Percentiles rank a stretch among this genome's conserved stretches.
phyloP scores from a whole-genome alignment of 2,797 vertebrate species.

The Phaenicophaeus curvirostris region DNA sequence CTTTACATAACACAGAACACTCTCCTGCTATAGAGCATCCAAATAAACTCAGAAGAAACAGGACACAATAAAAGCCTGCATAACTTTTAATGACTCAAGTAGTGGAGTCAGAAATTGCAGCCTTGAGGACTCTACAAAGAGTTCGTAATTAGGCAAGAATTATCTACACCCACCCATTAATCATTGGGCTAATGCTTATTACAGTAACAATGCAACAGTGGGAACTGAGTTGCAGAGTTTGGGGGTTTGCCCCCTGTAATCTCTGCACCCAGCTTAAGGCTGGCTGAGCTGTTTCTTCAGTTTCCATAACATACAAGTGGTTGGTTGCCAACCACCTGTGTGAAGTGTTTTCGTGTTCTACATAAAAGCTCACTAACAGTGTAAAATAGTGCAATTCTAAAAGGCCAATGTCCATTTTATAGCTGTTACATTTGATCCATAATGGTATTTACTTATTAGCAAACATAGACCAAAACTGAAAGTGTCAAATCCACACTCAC shows the following conservation, averaged over 20 bases:
- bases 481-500: neutral
- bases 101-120: neutral
- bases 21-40: neutral
- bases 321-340: neutral
- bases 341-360: neutral
- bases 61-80: neutral
- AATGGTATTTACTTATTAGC: neutral
- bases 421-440: neutral
- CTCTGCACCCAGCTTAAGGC: neutral
- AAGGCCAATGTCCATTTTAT: neutral
- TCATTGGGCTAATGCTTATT: neutral
- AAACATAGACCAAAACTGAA: neutral
- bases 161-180: neutral
- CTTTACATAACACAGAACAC: neutral
- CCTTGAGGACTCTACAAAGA: neutral
- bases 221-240: neutral
- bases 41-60: neutral
- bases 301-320: neutral
- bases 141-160: neutral
- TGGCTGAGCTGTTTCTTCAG: neutral
- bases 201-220: neutral
- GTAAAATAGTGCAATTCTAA: neutral
- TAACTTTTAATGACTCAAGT: neutral
- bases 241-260: neutral
- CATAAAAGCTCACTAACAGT: neutral